Base-by-base conservation (phyloP, 2,113 vertebrate genomes). In the Bagarius yarrelli region DNA sequence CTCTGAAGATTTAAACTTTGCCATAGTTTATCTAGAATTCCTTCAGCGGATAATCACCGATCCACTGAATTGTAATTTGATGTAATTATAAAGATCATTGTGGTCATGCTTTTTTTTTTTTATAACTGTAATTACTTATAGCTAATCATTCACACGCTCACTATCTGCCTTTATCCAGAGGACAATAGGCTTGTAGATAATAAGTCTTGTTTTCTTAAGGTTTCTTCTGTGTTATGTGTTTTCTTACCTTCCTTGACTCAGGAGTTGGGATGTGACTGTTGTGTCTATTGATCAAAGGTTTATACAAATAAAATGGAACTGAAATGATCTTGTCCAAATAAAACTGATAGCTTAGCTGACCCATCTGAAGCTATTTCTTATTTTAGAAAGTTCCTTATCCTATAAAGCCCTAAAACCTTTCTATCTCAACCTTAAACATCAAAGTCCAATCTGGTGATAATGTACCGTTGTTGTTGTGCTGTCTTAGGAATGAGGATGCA, bases 401-500 rank as follows among this genome's bases (percentile, higher is more conserved):
- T n/a, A n/a, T n/a, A n/a, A n/a, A n/a, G n/a, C n/a, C n/a, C n/a
- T n/a, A n/a, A n/a, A n/a, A n/a, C n/a, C n/a, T n/a, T n/a, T n/a
- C n/a, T n/a, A n/a, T n/a, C n/a, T n/a, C n/a, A n/a, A n/a, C n/a
- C n/a, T n/a, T 53, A 32, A 76, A 50, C 30, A 63, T 23, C 3
- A 15, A 27, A 77, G 27, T 34, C 9, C 5, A 15, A 69, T 47
- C 8, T 36, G 70, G 14, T 16, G 13, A 36, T 69, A 32, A 61
- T 13, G 2, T 6, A 18, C 32, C 34, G 32, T 21, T 27, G 44
- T 47, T 47, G 44, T 47, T 47, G 5, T 47, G 4, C 44, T 27
- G 9, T 70, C 16, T 13, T 27, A n/a, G 6, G 61, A 55, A 80
- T 80, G 30, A 80, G 61, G 73, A 76, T 63, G 8, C 30, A 71